phyloP scores from a whole-genome alignment of 1,140 invertebrate genomes.

The Conus betulinus region DNA sequence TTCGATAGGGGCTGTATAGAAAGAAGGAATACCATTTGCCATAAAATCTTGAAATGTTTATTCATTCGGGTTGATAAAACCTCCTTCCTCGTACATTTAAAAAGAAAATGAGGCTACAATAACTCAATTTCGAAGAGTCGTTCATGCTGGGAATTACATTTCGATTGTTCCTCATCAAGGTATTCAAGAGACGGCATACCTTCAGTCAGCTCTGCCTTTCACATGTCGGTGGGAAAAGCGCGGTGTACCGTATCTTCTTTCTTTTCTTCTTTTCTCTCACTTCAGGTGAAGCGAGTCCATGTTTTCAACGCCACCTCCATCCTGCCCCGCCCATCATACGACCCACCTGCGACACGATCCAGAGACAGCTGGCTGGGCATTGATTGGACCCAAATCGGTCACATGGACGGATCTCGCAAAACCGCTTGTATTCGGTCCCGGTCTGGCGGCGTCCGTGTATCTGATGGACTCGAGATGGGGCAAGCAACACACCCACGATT shows the following conservation, averaged over 20 bases:
- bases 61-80: too few relatives aligned
- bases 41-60: too few relatives aligned
- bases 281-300: constrained; percentile 31
- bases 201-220: not conserved
- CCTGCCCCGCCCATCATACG: not conserved
- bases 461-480: constrained; percentile 24
- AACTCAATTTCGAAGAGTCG: not conserved
- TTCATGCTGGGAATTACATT: not conserved
- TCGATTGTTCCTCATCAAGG: too few relatives aligned
- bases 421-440: constrained; percentile 61
- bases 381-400: constrained; percentile 51
- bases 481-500: not conserved
- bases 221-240: too few relatives aligned
- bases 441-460: constrained; percentile 59
- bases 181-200: too few relatives aligned
- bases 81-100: too few relatives aligned
- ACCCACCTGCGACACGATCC: constrained; percentile 21
- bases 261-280: not conserved
- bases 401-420: constrained; percentile 56
- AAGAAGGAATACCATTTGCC: too few relatives aligned
- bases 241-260: too few relatives aligned
- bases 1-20: too few relatives aligned
- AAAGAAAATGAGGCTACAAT: too few relatives aligned
- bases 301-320: constrained; percentile 11
- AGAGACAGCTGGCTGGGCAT: constrained; percentile 49